A percentile compares a stretch with the other conserved stretches of the same genome.
These are phyloP conservation scores for Drepana falcataria DNA, from an alignment of 2,888 invertebrate species.

Conservation along the genomic window DNA sequence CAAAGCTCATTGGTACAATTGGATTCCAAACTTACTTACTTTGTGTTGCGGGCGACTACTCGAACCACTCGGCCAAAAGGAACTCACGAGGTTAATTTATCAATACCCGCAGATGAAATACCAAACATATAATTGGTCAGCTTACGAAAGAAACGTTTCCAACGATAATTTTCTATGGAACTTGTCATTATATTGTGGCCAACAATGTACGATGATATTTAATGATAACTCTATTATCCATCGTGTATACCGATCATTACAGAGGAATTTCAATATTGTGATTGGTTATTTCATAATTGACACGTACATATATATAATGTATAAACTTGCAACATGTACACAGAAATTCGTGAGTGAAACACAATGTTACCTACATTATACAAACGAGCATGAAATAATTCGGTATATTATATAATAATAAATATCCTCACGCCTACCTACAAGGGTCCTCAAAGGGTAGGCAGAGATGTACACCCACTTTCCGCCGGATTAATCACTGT, in stretches of 20 bases:
- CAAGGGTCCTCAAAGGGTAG: no score
- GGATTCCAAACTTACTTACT: no score
- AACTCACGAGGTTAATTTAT: conserved; percentile 2
- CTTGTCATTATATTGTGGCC: conserved; percentile 39
- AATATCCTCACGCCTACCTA: no score
- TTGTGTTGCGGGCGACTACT: no score
- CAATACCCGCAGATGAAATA: conserved; percentile 20
- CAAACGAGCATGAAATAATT: no score
- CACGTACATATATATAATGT: background rate
- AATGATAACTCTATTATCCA: conserved; percentile 37
- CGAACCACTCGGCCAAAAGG: background rate
- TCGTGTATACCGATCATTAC: conserved; percentile 8
- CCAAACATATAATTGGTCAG: conserved; percentile 29
- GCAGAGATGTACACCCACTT: no score
- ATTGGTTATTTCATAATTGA: background rate
- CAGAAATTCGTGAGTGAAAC: background rate
- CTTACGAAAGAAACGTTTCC: conserved; percentile 35
- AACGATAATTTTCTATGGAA: conserved; percentile 39
- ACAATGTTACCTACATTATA: background rate
- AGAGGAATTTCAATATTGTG: conserved; percentile 1
- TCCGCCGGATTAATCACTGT: no score
- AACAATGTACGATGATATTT: conserved; percentile 35
- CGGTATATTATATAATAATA: no score
- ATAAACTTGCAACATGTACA: background rate
- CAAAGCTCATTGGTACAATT: no score